Evolutionary conservation across 2,888 invertebrate genomes (phyloP).

Genomic region (Nomada lathburiana): DNA sequence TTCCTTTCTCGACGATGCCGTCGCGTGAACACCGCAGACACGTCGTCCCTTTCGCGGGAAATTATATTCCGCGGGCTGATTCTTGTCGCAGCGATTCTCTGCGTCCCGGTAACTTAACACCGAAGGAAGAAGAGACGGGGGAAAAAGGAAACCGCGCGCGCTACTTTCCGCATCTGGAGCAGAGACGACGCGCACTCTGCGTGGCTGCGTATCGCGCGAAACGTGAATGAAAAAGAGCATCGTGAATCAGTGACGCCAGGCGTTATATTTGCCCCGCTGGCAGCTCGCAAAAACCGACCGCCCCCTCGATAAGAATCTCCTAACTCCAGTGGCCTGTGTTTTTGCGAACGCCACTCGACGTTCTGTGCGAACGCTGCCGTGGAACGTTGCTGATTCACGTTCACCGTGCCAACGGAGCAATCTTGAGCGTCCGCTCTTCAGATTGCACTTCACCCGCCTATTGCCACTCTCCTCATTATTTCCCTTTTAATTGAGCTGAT

Average conservation of each 20-base stretch:
- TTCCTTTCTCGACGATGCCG: slow-evolving; percentile 26
- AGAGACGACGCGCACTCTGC: too few species aligned
- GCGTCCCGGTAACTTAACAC: neutral
- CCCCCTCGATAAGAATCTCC: slow-evolving; percentile 49
- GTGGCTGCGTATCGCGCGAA: slow-evolving; percentile 36
- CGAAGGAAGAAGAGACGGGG: too few species aligned
- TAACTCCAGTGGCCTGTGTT: slow-evolving; percentile 31
- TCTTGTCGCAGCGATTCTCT: neutral
- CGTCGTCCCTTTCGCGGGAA: slow-evolving; percentile 41
- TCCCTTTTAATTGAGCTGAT: neutral
- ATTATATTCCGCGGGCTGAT: slow-evolving; percentile 43
- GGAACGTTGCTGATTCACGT: slow-evolving; percentile 31
- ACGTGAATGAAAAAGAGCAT: slow-evolving; percentile 27
- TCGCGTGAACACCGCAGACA: slow-evolving; percentile 37
- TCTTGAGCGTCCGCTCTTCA: slow-evolving; percentile 18
- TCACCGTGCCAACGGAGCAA: slow-evolving; percentile 19
- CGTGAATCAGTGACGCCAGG: slow-evolving; percentile 49
- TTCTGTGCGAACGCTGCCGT: slow-evolving; percentile 19
- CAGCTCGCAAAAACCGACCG: slow-evolving; percentile 19
- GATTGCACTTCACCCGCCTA: neutral
- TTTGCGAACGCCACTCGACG: slow-evolving; percentile 42
- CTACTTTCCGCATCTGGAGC: too few species aligned
- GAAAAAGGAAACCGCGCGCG: too few species aligned
- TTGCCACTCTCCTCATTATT: neutral
- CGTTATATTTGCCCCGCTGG: slow-evolving; percentile 49